These are phyloP conservation scores for Aricia agestis DNA, from an alignment of 1,140 invertebrate species.

Conservation along the genomic window DNA sequence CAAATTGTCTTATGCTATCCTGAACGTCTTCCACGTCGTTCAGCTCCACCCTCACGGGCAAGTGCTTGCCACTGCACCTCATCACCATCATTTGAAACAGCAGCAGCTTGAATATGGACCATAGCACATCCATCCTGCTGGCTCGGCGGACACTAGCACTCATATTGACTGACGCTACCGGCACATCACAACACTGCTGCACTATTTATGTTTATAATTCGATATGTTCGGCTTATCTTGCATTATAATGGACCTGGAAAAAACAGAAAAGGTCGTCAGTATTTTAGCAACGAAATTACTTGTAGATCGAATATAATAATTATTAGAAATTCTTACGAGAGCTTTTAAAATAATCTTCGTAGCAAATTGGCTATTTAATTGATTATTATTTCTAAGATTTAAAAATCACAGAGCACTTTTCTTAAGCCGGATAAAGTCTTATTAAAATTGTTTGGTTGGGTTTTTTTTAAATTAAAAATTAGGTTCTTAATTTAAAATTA, in stretches of 20 bases:
- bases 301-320: background rate
- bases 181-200: constrained; percentile 39
- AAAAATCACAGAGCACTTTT: no score
- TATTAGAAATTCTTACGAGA: background rate
- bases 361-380: background rate
- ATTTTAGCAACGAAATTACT: background rate
- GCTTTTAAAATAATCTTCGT: background rate
- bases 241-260: constrained; percentile 66
- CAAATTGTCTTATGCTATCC: constrained; percentile 57
- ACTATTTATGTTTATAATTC: constrained; percentile 60
- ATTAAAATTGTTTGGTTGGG: no score
- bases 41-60: constrained; percentile 36
- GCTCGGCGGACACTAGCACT: constrained; percentile 47
- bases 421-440: no score
- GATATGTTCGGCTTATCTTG: constrained; percentile 43
- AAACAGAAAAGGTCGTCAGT: constrained; percentile 31
- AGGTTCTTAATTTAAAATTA: background rate
- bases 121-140: constrained; percentile 58
- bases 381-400: no score
- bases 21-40: constrained; percentile 45
- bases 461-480: background rate
- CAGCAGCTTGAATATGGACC: constrained; percentile 61
- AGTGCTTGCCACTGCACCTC: constrained; percentile 52
- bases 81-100: constrained; percentile 58
- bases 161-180: constrained; percentile 42